phyloP scores from a whole-genome alignment of 1,140 invertebrate genomes.

The Bombus soroeensis region DNA sequence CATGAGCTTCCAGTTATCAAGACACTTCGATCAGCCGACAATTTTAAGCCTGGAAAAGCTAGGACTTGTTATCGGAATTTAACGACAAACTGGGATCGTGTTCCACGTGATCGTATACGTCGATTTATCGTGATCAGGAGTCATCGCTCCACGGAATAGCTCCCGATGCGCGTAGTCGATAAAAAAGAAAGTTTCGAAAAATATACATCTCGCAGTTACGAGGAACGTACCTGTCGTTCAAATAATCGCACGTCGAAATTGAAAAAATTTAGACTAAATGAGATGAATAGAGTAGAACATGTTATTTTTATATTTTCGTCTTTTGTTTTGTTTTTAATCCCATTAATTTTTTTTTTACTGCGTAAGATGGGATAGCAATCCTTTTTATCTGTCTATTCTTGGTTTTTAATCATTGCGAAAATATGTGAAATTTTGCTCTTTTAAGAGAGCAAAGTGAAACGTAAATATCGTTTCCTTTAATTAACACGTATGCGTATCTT shows the following conservation, averaged over 20 bases:
- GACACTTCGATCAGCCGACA: neutral
- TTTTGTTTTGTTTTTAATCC: neutral
- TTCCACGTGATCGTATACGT: neutral
- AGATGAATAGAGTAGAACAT: neutral
- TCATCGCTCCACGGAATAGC: neutral
- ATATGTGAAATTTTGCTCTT: no score
- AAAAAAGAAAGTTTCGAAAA: neutral
- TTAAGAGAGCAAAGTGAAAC: no score
- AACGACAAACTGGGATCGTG: slow-evolving; percentile 12
- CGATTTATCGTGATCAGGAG: slow-evolving; percentile 24
- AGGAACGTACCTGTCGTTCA: neutral
- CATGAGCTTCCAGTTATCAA: neutral
- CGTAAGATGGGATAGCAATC: no score
- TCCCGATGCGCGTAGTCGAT: neutral
- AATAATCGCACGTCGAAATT: neutral
- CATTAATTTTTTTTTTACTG: neutral
- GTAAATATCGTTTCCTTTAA: no score
- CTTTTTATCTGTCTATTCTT: no score
- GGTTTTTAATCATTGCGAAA: no score
- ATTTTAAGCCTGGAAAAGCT: neutral
- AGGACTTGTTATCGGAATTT: slow-evolving; percentile 5
- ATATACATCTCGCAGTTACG: neutral
- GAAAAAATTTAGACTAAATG: neutral
- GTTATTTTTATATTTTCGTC: neutral
- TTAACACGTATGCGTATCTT: no score